Percentiles rank a stretch among this genome's conserved stretches.
Conservation (phyloP, 2,888 invertebrate genomes). For the Caradrina clavipalpis region DNA sequence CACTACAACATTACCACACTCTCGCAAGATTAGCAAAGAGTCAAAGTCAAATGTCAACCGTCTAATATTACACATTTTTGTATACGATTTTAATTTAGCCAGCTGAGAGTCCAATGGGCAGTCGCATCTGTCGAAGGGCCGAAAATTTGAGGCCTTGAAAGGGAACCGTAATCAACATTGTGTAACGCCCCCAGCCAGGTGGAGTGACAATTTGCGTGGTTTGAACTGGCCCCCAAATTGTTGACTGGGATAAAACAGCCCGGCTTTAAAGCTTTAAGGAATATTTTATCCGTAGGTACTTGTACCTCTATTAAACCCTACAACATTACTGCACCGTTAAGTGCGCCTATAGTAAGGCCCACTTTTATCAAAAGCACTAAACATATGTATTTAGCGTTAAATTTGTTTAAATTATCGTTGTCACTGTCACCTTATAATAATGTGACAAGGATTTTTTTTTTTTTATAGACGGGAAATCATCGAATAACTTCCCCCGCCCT, state of each 20-base stretch:
- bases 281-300: background rate
- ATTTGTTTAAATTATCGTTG: too few relatives aligned
- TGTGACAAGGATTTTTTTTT: too few relatives aligned
- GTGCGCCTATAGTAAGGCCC: too few relatives aligned
- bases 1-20: background rate
- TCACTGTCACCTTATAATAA: too few relatives aligned
- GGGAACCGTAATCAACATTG: conserved; percentile 35
- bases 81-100: conserved; percentile 26
- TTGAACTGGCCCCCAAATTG: background rate
- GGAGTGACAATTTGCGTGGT: conserved; percentile 14
- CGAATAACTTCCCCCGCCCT: too few relatives aligned
- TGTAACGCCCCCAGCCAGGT: conserved; percentile 47
- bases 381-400: too few relatives aligned
- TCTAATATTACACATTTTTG: background rate
- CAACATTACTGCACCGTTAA: background rate
- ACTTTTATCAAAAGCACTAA: too few relatives aligned
- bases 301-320: background rate
- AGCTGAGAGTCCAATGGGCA: conserved; percentile 36
- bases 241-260: conserved; percentile 2
- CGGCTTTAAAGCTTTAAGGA: background rate
- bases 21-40: background rate
- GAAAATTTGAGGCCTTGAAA: conserved; percentile 27
- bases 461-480: too few relatives aligned
- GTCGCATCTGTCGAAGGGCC: conserved; percentile 46
- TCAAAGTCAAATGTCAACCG: background rate